A percentile compares a stretch with the other conserved stretches of the same genome.
Evolutionary conservation across 2,113 vertebrate species (phyloP).

Genomic region (Fregetta grallaria): DNA sequence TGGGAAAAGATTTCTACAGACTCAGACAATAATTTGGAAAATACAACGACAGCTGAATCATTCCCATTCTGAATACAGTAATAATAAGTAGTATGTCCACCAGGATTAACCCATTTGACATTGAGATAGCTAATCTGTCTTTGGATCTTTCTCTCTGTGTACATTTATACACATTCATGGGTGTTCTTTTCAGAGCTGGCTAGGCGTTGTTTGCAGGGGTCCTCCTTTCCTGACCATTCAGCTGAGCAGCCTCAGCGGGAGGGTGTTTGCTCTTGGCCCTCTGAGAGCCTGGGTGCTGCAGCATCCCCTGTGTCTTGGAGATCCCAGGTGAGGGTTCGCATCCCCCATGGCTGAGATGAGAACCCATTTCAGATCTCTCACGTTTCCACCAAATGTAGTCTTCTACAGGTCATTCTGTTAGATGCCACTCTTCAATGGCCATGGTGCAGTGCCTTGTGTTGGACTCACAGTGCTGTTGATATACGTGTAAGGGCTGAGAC

Average conservation of each 20-base stretch:
- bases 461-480: neutral
- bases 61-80: neutral
- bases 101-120: neutral
- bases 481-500: neutral
- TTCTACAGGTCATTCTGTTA: neutral
- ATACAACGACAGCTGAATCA: neutral
- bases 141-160: neutral
- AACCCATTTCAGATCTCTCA: neutral
- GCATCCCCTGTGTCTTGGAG: rapidly evolving
- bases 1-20: neutral
- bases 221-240: neutral
- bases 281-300: neutral
- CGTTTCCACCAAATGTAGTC: neutral
- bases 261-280: neutral
- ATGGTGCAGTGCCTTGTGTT: neutral
- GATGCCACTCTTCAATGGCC: neutral
- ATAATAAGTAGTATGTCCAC: neutral
- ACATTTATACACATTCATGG: neutral
- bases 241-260: neutral
- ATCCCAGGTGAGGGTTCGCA: neutral
- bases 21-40: neutral
- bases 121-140: neutral
- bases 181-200: neutral
- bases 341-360: neutral
- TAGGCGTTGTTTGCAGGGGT: neutral